Percentiles rank a stretch among this genome's conserved stretches.
These are phyloP conservation scores for Coelinius sp. DNA, from an alignment of 2,888 invertebrate genomes.

Conservation along the genomic window DNA sequence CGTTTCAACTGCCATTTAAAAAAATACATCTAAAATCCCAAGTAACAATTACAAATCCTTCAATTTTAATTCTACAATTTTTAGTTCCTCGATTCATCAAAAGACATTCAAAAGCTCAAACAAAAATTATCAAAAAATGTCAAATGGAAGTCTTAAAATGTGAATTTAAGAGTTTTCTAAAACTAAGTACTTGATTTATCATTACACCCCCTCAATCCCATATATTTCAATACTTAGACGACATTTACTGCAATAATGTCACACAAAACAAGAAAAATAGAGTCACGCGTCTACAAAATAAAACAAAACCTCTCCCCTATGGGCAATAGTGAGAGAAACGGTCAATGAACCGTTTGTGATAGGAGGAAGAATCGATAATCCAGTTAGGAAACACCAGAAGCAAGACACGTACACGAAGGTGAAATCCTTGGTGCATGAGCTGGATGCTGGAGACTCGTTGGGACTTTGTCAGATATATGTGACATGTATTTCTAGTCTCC, in stretches of 20 bases:
- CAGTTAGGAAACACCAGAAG: slow-evolving; percentile 25
- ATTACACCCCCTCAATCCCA: too few species aligned
- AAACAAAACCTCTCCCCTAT: neutral
- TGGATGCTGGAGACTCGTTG: slow-evolving; percentile 33
- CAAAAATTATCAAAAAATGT: too few species aligned
- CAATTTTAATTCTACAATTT: too few species aligned
- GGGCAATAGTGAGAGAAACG: neutral
- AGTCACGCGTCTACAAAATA: neutral
- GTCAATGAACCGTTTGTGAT: slow-evolving; percentile 37
- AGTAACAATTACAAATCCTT: neutral
- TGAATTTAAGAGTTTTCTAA: too few species aligned
- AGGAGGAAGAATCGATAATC: slow-evolving; percentile 41
- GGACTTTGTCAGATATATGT: slow-evolving; percentile 33
- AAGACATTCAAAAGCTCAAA: too few species aligned
- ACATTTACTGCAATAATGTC: too few species aligned
- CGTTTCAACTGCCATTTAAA: neutral
- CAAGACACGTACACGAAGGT: slow-evolving; percentile 8
- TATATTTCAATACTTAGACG: too few species aligned
- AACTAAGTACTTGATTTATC: too few species aligned
- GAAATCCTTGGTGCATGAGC: slow-evolving; percentile 28
- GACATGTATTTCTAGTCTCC: slow-evolving; percentile 13
- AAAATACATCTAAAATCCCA: neutral
- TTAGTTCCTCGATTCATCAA: too few species aligned
- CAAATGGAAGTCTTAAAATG: too few species aligned
- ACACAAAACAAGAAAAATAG: neutral